Evolutionary conservation across 1,140 invertebrate species (phyloP).

Genomic region (Marisa cornuarietis): DNA sequence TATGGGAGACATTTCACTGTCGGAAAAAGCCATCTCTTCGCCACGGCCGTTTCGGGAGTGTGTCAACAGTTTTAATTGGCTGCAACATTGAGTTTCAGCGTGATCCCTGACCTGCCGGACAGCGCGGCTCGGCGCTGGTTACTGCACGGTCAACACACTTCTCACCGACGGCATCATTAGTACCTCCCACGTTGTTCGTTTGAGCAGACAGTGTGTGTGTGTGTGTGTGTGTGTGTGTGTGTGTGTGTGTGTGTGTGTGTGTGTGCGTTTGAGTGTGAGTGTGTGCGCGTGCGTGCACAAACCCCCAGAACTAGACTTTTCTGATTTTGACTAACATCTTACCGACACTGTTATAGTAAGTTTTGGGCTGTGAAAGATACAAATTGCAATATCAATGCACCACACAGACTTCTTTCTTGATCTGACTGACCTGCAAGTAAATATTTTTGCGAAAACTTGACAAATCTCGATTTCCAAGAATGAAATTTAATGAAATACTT

Average conservation of each 20-base stretch:
- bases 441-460: no score
- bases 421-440: no score
- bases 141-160: conserved; percentile 8
- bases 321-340: no score
- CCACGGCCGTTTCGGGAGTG: conserved; percentile 5
- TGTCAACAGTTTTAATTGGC: conserved; percentile 35
- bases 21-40: conserved; percentile 17
- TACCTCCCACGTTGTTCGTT: conserved; percentile 10
- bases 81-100: conserved; percentile 33
- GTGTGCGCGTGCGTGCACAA: neutral
- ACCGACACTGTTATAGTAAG: no score
- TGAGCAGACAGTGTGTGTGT: neutral
- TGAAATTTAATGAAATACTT: no score
- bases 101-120: conserved; percentile 25
- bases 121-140: neutral
- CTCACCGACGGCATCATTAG: neutral
- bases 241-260: neutral
- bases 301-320: no score
- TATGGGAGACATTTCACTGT: conserved; percentile 1
- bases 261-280: neutral
- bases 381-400: no score
- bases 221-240: neutral
- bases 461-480: no score
- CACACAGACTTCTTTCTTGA: no score
- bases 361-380: no score